Evolutionary conservation across 2,797 vertebrate genomes (phyloP), one percentile per base, ranked within the genome.

Genomic region (Falco naumanni): DNA sequence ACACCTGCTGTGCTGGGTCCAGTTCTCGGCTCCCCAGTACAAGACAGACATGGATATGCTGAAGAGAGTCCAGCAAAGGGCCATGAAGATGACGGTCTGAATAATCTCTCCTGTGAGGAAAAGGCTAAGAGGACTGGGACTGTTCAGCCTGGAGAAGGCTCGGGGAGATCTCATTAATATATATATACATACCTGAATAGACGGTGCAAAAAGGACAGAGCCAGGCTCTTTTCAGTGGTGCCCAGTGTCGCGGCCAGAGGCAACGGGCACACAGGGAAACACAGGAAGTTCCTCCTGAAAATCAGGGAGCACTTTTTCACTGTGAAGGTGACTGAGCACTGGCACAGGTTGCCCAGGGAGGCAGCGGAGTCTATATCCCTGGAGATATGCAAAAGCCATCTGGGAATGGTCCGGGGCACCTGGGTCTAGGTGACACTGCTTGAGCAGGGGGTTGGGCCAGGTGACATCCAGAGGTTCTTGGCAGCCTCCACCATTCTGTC

Each of bases 1-100:
- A 13, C 2, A 28, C 15, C 34, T 56, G 71, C 11, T n/a, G 43
- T 24, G 5, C 41, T 56, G 31, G 1, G 21, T 68, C 56, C 21
- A 9, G 7, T 54, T 2, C 28, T 57, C n/a, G 5, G 28, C 8
- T 53, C 10, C 16, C 15, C 37, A 15, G 22, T 24, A 33, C 19
- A 26, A 22, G 28, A 43, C 1, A 53, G 64, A 29, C 14, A 7
- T 0, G 1, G 11, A 20, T 25, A 34, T 5, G 16, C 1, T 16
- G 39, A 17, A 45, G 10, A 56, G 28, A 79, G 31, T 53, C 4
- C 45, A 43, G 22, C 28, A 2, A 48, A 39, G 31, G 24, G 45
- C 18, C 45, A 29, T 7, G 16, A 39, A 20, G 37, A 34, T 31
- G 6, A 15, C 4, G 39, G 37, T 37, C 37, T 37, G 37, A 37